Percentiles rank a stretch among this genome's conserved stretches.
Evolutionary conservation across 37 sponge, comb jelly and placozoan species (phyloP).

Genomic region (Agelas oroides): DNA sequence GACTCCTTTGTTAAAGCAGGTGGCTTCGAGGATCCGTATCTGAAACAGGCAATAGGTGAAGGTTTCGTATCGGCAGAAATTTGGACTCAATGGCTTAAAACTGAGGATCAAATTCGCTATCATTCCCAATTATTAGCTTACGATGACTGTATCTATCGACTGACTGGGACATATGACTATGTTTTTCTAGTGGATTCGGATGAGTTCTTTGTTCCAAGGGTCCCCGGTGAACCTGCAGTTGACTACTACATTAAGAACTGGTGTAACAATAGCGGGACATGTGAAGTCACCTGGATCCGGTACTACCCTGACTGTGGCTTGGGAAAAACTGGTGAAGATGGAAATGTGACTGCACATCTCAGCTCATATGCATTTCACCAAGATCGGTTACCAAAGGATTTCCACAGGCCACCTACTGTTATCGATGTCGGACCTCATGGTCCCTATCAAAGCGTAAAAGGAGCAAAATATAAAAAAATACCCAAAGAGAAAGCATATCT

Average conservation of each 20-base stretch:
- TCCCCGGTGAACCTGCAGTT: background rate
- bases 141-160: conserved; percentile 25
- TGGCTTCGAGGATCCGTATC: background rate
- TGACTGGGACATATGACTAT: background rate
- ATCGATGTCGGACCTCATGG: conserved; percentile 3
- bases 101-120: background rate
- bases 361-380: background rate
- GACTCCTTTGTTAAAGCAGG: background rate
- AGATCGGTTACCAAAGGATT: background rate
- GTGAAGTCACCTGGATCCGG: background rate
- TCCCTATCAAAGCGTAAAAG: background rate
- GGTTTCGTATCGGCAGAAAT: background rate
- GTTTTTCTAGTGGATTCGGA: background rate
- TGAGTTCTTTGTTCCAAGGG: conserved; percentile 18
- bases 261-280: background rate
- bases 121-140: conserved; percentile 26
- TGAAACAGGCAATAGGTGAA: background rate
- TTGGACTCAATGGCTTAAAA: background rate
- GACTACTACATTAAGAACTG: conserved; percentile 6
- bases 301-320: conserved; percentile 26
- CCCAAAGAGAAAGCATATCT: background rate
- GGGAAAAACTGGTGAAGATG: background rate
- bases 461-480: background rate
- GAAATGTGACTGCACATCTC: conserved; percentile 4
- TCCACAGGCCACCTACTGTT: background rate